phyloP scores from a whole-genome alignment of 2,888 invertebrate species.

The Tyria jacobaeae region DNA sequence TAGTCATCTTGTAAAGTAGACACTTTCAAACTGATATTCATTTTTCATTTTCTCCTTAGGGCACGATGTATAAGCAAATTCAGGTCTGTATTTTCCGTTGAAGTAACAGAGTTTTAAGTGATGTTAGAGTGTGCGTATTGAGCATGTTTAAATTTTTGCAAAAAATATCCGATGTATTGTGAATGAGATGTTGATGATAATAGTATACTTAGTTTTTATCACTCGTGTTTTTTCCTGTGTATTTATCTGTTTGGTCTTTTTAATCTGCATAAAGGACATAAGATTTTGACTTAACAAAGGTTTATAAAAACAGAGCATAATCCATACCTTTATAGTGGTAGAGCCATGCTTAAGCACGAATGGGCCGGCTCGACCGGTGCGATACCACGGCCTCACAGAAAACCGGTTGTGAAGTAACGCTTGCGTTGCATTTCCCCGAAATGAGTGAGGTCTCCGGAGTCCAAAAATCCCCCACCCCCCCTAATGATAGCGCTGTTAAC shows the following conservation, averaged over 20 bases:
- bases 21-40: conserved; percentile 60
- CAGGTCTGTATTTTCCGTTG: conserved; percentile 83
- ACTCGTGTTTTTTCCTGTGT: conserved; percentile 21
- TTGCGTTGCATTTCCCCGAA: too few relatives aligned
- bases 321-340: neutral
- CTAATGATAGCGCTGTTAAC: too few relatives aligned
- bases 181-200: conserved; percentile 48
- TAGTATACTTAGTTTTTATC: conserved; percentile 34
- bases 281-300: conserved; percentile 16
- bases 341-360: too few relatives aligned
- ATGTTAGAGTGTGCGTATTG: conserved; percentile 68
- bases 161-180: conserved; percentile 46
- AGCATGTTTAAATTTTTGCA: conserved; percentile 65
- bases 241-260: conserved; percentile 23
- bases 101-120: conserved; percentile 67
- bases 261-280: conserved; percentile 41
- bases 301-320: neutral
- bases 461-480: too few relatives aligned
- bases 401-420: too few relatives aligned
- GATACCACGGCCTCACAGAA: too few relatives aligned
- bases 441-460: too few relatives aligned
- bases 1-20: conserved; percentile 30
- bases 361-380: too few relatives aligned
- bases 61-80: conserved; percentile 85
- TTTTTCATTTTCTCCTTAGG: conserved; percentile 80